Conservation (phyloP, 2,113 vertebrate species). For the Scolopax mira region DNA sequence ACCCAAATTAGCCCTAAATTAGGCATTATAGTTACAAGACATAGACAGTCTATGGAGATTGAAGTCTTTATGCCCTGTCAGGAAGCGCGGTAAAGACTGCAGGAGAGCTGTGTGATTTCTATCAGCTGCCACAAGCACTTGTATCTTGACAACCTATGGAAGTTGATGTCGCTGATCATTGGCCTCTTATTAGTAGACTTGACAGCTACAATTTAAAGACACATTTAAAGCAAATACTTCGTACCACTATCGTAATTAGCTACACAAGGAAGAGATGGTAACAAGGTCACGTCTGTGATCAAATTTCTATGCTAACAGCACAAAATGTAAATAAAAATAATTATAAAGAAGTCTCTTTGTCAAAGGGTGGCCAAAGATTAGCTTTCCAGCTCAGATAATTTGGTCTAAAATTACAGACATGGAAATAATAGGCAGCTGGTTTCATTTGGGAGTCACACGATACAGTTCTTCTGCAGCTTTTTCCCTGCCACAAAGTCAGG, state of each 20-base stretch:
- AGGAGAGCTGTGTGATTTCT: neutral
- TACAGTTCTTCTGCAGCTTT: neutral
- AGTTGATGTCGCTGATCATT: neutral
- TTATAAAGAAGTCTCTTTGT: neutral
- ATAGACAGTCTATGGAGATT: neutral
- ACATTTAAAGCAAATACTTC: neutral
- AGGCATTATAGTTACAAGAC: neutral
- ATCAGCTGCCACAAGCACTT: neutral
- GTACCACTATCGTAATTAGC: neutral
- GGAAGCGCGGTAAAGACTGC: neutral
- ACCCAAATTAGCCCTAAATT: neutral
- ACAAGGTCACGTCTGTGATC: neutral
- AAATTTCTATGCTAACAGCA: neutral
- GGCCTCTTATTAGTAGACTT: neutral
- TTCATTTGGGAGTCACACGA: neutral
- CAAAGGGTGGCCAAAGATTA: neutral
- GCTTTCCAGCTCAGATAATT: neutral
- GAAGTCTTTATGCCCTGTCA: neutral
- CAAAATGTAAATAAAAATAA: neutral
- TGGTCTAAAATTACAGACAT: neutral
- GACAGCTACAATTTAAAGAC: neutral
- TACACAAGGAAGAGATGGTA: accelerated
- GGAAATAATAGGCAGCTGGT: slow-evolving; percentile 27
- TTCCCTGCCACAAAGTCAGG: neutral
- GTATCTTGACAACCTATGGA: neutral